Base-by-base conservation (phyloP, 2,797 vertebrate species). In the Gobio occitaniae region DNA sequence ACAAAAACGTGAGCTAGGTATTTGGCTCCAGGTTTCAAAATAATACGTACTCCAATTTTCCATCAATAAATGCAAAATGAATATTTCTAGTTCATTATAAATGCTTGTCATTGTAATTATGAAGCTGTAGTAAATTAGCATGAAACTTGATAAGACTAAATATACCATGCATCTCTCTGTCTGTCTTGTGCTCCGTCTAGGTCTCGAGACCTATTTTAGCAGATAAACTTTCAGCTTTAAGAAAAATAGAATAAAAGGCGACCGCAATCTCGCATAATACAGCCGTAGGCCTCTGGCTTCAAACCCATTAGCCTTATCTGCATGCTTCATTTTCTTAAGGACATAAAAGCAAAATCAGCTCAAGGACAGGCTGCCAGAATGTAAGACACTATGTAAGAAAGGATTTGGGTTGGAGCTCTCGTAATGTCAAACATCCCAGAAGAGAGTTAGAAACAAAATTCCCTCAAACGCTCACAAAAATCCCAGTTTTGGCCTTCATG, bases 221-320 rank as follows among this genome's bases (percentile, higher is more conserved):
- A 65, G 29, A 75, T 2, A 56, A 0, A 2, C 21, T 41, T 83
- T 65, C 17, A 70, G 11, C 50, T 47, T 78, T 29, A 41, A 54
- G 25, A 48, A 12, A n/a, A 44, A 36, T 1, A 61, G 50, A 59
- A n/a, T 77, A 70, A 78, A 78, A 68, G 12, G 12, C 2, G 12
- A n/a, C 12, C 13, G 5, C 0, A 11, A 65, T 65, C 44, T 36
- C 1, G 0, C 36, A 76, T 59, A 17, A 41, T 59, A 59, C 50
- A 84, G 52, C 65, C 36, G 44, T 13, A 3, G 12, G 47, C 68
- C 68, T 74, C 25, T 7, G 32, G 47, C 48, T 59, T 59, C 75
- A 79, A 79, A 72, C 76, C 41, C 69, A 69, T 74, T 86, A 86
- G 66, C 25, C 25, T 83, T 47, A 19, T 63, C 13, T 47, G 72